Evolutionary conservation across 37 sponge, comb jelly and placozoan genomes (phyloP).

Genomic region (Bolinopsis microptera): DNA sequence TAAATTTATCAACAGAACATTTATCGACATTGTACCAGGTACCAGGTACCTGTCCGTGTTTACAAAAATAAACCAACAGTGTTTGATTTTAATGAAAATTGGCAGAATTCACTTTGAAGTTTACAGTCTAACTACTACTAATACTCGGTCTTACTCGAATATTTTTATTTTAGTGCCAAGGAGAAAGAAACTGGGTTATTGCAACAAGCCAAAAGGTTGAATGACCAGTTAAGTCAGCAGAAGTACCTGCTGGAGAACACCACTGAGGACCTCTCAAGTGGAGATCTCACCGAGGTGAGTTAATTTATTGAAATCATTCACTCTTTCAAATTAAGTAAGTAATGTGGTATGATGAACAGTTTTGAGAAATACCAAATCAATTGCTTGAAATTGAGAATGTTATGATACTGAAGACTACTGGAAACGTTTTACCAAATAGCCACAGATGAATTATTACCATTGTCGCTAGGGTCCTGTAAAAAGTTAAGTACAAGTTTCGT

Average conservation of each 20-base stretch:
- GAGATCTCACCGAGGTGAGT: slow-evolving; percentile 63
- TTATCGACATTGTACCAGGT: too few relatives aligned
- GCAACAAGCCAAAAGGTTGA: slow-evolving; percentile 60
- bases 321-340: too few relatives aligned
- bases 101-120: background rate
- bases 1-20: background rate
- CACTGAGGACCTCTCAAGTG: slow-evolving; percentile 40
- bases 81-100: background rate
- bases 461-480: too few relatives aligned
- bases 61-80: background rate
- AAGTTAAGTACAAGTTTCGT: too few relatives aligned
- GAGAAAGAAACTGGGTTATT: slow-evolving; percentile 64
- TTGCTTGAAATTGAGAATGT: too few relatives aligned
- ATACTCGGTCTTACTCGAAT: background rate
- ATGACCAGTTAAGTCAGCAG: slow-evolving; percentile 65
- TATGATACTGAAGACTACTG: too few relatives aligned
- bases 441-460: too few relatives aligned
- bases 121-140: background rate
- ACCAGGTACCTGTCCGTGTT: too few relatives aligned
- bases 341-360: too few relatives aligned
- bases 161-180: slow-evolving; percentile 33
- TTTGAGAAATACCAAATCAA: too few relatives aligned
- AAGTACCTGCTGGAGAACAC: slow-evolving; percentile 60
- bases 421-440: too few relatives aligned
- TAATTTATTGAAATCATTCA: too few relatives aligned